phyloP scores from a whole-genome alignment of 2,113 vertebrate species.

The Symphodus melops region DNA sequence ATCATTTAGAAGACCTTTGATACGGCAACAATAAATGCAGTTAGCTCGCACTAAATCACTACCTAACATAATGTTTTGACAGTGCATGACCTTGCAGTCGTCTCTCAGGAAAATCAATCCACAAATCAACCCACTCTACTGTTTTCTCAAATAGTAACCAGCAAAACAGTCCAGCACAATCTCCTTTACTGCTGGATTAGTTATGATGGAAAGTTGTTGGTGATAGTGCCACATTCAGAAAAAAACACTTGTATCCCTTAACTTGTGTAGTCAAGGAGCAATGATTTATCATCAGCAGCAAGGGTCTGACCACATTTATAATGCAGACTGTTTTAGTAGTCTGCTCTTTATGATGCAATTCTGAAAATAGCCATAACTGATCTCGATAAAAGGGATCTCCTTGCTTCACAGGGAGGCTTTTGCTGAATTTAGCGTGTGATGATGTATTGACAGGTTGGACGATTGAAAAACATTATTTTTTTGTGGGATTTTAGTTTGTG shows the following conservation, averaged over 20 bases:
- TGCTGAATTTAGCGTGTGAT: not conserved
- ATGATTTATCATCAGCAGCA: slow-evolving; percentile 58
- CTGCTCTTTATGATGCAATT: slow-evolving; percentile 16
- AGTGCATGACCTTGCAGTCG: slow-evolving; percentile 42
- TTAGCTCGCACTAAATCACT: slow-evolving; percentile 6
- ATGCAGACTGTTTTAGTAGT: slow-evolving; percentile 45
- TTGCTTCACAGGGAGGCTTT: slow-evolving; percentile 15
- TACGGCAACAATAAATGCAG: slow-evolving; percentile 16
- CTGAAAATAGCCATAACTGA: slow-evolving; percentile 47
- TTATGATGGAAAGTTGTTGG: slow-evolving; percentile 24
- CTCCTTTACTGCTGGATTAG: slow-evolving; percentile 59
- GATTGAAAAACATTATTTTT: not conserved
- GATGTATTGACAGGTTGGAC: not conserved
- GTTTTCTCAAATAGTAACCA: slow-evolving; percentile 39
- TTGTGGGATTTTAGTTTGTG: no score
- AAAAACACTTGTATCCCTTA: slow-evolving; percentile 35
- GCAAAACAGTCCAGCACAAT: slow-evolving; percentile 44
- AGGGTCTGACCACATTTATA: slow-evolving; percentile 23
- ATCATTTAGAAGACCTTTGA: slow-evolving; percentile 56
- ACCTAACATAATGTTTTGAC: slow-evolving; percentile 43
- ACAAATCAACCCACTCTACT: slow-evolving; percentile 40
- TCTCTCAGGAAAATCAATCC: slow-evolving; percentile 41
- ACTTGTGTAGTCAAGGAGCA: slow-evolving; percentile 44
- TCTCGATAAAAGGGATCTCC: slow-evolving; percentile 30
- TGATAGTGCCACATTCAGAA: slow-evolving; percentile 10